phyloP scores from a whole-genome alignment of 2,113 vertebrate species.

The Seriola quinqueradiata region DNA sequence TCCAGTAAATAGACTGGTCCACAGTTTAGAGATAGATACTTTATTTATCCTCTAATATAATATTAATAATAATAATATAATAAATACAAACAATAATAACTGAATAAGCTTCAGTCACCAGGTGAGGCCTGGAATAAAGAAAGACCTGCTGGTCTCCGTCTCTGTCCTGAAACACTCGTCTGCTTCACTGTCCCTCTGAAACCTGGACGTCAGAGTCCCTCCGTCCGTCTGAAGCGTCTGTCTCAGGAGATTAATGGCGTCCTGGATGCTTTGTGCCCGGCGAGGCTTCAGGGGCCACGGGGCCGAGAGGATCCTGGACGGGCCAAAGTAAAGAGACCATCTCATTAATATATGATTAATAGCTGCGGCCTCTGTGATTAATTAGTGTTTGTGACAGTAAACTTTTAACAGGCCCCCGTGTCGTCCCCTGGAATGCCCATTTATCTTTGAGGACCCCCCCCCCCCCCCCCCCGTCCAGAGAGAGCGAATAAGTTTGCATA shows the following conservation, averaged over 20 bases:
- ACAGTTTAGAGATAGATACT: too few relatives aligned
- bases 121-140: too few relatives aligned
- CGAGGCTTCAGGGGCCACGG: constrained; percentile 78
- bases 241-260: constrained; percentile 84
- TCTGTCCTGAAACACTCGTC: too few relatives aligned
- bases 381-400: constrained; percentile 91
- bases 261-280: constrained; percentile 81
- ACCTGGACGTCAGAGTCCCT: too few relatives aligned
- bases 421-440: constrained; percentile 79
- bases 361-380: constrained; percentile 87
- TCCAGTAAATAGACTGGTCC: too few relatives aligned
- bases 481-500: constrained; percentile 86
- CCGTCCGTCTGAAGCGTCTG: too few relatives aligned
- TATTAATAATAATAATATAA: too few relatives aligned
- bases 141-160: too few relatives aligned
- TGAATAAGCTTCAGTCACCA: too few relatives aligned
- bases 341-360: constrained; percentile 94
- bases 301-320: constrained; percentile 69
- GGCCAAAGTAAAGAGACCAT: constrained; percentile 87
- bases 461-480: constrained; percentile 56
- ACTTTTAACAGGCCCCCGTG: constrained; percentile 80
- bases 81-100: too few relatives aligned
- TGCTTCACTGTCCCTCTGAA: too few relatives aligned
- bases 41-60: too few relatives aligned
- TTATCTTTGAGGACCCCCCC: constrained; percentile 73